Evolutionary conservation across 2,888 invertebrate species (phyloP).

Genomic region (Antitype chi): DNA sequence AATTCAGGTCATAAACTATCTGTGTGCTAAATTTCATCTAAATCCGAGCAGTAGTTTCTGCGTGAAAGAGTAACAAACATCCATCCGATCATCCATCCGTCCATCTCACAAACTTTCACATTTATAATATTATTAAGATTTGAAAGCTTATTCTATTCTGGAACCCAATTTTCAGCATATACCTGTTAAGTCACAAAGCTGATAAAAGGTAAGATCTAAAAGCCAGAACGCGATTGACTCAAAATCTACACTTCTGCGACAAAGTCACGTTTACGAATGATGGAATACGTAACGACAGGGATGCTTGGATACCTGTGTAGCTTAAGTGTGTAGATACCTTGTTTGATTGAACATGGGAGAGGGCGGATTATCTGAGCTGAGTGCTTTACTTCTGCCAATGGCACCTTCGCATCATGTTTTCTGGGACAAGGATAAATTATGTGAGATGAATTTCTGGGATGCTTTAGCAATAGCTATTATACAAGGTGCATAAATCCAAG

Average conservation of each 20-base stretch:
- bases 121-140: no score
- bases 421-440: background rate
- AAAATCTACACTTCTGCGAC: slow-evolving; percentile 36
- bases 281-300: slow-evolving; percentile 21
- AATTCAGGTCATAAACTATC: no score
- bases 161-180: background rate
- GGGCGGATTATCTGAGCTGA: slow-evolving; percentile 36
- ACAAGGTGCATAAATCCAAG: no score
- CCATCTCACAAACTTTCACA: no score
- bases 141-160: background rate
- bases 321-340: slow-evolving; percentile 18
- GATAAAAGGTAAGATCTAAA: slow-evolving; percentile 4
- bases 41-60: no score
- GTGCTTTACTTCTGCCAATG: slow-evolving; percentile 3
- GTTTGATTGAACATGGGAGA: slow-evolving; percentile 43
- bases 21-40: no score
- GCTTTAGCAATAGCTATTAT: background rate
- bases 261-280: slow-evolving; percentile 48
- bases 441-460: background rate
- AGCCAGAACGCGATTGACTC: slow-evolving; percentile 1
- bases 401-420: background rate
- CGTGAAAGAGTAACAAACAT: no score
- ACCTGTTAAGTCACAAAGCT: background rate
- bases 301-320: background rate
- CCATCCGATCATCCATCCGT: no score